phyloP scores from a whole-genome alignment of 1,140 invertebrate species.

The Venturia canescens region DNA sequence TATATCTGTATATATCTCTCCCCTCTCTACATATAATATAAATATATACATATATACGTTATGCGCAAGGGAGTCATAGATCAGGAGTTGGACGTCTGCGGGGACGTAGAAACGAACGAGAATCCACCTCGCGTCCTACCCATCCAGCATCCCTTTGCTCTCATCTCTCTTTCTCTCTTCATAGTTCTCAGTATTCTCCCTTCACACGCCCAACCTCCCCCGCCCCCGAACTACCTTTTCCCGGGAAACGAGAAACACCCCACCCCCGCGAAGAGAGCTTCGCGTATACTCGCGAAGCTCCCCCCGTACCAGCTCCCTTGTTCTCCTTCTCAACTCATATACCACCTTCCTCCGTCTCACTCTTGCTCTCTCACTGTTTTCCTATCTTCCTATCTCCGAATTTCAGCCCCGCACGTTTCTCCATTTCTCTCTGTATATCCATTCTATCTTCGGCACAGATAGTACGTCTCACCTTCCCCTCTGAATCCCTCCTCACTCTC shows the following conservation, averaged over 20 bases:
- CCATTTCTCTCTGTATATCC: slow-evolving; percentile 44
- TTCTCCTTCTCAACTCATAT: slow-evolving; percentile 39
- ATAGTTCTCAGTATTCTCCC: slow-evolving; percentile 19
- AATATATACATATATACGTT: slow-evolving; percentile 56
- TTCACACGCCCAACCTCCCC: slow-evolving; percentile 37
- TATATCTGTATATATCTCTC: neutral
- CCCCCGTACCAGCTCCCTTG: slow-evolving; percentile 26
- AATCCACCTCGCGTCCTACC: slow-evolving; percentile 54
- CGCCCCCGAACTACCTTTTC: slow-evolving; percentile 44
- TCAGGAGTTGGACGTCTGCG: slow-evolving; percentile 74
- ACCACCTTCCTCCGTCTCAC: slow-evolving; percentile 17
- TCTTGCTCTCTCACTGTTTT: slow-evolving; percentile 40
- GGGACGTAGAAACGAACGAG: slow-evolving; percentile 71
- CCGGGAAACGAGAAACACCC: slow-evolving; percentile 57
- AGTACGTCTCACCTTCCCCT: slow-evolving; percentile 43
- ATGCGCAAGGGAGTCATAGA: slow-evolving; percentile 76
- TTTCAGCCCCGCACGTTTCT: slow-evolving; percentile 58
- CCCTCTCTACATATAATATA: neutral
- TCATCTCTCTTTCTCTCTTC: slow-evolving; percentile 38
- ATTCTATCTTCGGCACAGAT: slow-evolving; percentile 47
- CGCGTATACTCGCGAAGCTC: slow-evolving; percentile 42
- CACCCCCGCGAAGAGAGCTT: slow-evolving; percentile 46
- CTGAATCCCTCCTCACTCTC: slow-evolving; percentile 11
- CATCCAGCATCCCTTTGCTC: slow-evolving; percentile 47
- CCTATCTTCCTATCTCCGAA: slow-evolving; percentile 66